Conservation (phyloP, 2,888 invertebrate genomes). For the Calephelis perditalis region DNA sequence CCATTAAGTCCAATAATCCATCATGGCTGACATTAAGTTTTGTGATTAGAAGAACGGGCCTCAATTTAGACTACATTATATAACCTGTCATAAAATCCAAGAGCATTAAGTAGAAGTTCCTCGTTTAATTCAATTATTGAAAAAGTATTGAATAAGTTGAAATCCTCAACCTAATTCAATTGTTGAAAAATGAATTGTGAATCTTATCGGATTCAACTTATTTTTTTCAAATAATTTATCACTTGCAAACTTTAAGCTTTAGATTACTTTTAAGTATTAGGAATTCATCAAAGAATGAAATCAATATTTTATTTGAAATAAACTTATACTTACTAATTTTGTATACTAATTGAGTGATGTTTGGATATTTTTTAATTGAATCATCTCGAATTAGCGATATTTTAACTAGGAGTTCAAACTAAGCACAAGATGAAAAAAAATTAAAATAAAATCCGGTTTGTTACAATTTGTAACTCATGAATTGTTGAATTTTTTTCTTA, state of each 20-base stretch:
- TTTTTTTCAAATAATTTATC: neutral
- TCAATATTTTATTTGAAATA: no score
- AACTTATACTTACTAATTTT: no score
- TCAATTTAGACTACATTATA: slow-evolving; percentile 1
- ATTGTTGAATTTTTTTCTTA: no score
- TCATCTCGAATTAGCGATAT: no score
- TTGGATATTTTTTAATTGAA: no score
- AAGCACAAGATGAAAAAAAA: no score
- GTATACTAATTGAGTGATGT: no score
- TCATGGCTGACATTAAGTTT: slow-evolving; percentile 34
- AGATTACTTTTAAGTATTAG: neutral
- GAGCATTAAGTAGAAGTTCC: neutral
- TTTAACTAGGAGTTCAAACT: no score
- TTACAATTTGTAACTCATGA: no score
- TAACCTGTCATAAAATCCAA: neutral
- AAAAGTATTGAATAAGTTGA: slow-evolving; percentile 5
- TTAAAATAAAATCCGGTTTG: no score
- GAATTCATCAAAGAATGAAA: no score
- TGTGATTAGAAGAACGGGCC: slow-evolving; percentile 6
- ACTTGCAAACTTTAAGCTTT: neutral
- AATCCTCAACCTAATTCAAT: neutral
- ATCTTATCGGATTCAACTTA: slow-evolving; percentile 3
- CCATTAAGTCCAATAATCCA: slow-evolving; percentile 48
- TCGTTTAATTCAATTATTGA: neutral
- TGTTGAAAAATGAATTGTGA: slow-evolving; percentile 7